These are phyloP conservation scores for Drosophila varians DNA, from an alignment of 1,140 invertebrate species.

Conservation along the genomic window DNA sequence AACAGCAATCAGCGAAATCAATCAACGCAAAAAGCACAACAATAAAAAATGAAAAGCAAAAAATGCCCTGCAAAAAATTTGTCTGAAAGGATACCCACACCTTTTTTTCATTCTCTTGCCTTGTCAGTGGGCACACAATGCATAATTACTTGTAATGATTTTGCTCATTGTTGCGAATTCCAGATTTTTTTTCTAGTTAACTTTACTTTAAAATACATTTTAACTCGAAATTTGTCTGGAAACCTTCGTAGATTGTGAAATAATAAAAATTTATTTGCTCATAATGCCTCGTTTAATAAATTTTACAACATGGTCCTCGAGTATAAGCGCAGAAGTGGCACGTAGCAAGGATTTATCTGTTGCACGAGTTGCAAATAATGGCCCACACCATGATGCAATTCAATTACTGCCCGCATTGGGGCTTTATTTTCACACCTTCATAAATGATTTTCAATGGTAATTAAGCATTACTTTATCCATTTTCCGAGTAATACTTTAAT, in stretches of 20 bases:
- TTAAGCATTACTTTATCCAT: not conserved
- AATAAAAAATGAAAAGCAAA: slow-evolving; percentile 1
- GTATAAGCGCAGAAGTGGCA: not conserved
- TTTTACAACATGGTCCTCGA: slow-evolving; percentile 43
- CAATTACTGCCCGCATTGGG: not conserved
- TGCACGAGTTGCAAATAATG: not conserved
- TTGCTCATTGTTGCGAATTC: slow-evolving; percentile 59
- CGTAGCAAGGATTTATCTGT: not conserved
- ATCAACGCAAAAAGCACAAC: slow-evolving; percentile 49
- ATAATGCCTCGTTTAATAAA: slow-evolving; percentile 69
- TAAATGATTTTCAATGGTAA: not conserved
- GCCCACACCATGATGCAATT: not conserved
- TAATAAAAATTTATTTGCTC: slow-evolving; percentile 75
- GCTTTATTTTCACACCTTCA: not conserved
- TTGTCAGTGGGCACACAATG: slow-evolving; percentile 57
- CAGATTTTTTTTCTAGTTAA: not conserved
- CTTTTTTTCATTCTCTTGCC: slow-evolving; percentile 16
- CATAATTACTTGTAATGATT: slow-evolving; percentile 81
- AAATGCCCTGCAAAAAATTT: slow-evolving; percentile 23
- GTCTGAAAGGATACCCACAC: slow-evolving; percentile 17
- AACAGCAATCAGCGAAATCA: slow-evolving; percentile 67
- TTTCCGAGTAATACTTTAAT: not conserved
- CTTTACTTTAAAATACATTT: slow-evolving; percentile 23
- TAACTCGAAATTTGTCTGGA: not conserved
- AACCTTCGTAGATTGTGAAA: slow-evolving; percentile 48